Base-by-base conservation (phyloP, 1,140 invertebrate genomes). In the Lordiphosa collinella region DNA sequence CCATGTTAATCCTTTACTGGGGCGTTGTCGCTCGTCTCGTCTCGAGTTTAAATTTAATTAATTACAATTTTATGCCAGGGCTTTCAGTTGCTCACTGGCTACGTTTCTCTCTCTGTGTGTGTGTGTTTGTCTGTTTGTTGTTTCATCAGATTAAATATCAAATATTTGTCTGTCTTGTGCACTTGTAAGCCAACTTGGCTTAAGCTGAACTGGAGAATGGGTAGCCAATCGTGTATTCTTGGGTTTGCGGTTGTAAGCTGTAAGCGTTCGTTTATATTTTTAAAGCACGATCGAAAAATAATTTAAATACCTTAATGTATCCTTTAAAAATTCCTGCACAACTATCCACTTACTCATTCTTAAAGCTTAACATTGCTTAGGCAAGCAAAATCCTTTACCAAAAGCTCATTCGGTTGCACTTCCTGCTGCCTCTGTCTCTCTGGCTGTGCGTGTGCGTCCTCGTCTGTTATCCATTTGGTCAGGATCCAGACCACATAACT, bases 11-110 rank as follows among this genome's bases (percentile, higher is more conserved):
- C 78, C 78, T 82, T 82, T 72, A 8, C 49, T 40, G 32, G 43
- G 48, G 44, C 52, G 43, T 56, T 55, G 60, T 66, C 53, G 57
- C 34, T 29, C 9, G 37, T 46, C 31, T 53, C 57, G 46, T 62
- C 51, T 57, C 60, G 59, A 76, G 56, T 84, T 84, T 73, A 84
- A 84, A 84, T 84, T 84, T 73, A 84, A 84, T 84, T 84, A 84
- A 84, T 84, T 84, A 76, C 68, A 72, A 65, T 84, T 73, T 73
- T 61, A 84, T 73, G 78, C 68, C 58, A 53, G 61, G 58, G 54
- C 65, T 74, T 50, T 56, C 49, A 69, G 73, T 69, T 50, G 61
- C 65, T 46, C 37, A 12, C 53, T 65, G 50, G 59, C 64, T 37
- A 18, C 49, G 58, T 57, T 35, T 25, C 22, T 6, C 0, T 5